Percentiles rank a stretch among this genome's conserved stretches.
phyloP scores from a whole-genome alignment of 2,797 vertebrate species.

The Danio choprae region DNA sequence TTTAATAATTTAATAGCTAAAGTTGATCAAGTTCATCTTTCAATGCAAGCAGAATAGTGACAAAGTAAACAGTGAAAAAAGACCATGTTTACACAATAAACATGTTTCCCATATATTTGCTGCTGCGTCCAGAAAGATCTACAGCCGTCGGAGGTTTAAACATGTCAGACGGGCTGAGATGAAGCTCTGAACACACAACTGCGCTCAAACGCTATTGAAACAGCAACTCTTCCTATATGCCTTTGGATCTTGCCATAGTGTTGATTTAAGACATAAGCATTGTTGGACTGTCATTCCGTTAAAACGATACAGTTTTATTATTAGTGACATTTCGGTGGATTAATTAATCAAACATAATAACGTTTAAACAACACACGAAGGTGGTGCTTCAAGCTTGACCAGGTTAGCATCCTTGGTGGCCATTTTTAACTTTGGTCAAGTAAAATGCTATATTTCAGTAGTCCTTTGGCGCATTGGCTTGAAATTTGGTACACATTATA shows the following conservation, averaged over 20 bases:
- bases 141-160: neutral
- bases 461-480: too few species aligned
- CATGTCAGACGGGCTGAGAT: neutral
- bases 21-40: neutral
- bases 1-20: constrained; percentile 5
- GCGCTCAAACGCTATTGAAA: neutral
- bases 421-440: too few species aligned
- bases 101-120: neutral
- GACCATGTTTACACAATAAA: neutral
- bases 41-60: neutral
- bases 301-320: neutral
- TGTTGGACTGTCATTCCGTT: neutral
- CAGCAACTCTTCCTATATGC: neutral
- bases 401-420: too few species aligned
- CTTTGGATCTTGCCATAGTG: neutral
- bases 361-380: neutral
- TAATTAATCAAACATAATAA: neutral
- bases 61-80: neutral
- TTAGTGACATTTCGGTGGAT: neutral
- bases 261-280: neutral
- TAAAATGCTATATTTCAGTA: too few species aligned
- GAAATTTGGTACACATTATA: too few species aligned
- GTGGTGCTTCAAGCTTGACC: too few species aligned
- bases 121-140: neutral
- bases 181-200: neutral